phyloP scores from a whole-genome alignment of 2,888 invertebrate species.

The Rhaphigaster nebulosa region DNA sequence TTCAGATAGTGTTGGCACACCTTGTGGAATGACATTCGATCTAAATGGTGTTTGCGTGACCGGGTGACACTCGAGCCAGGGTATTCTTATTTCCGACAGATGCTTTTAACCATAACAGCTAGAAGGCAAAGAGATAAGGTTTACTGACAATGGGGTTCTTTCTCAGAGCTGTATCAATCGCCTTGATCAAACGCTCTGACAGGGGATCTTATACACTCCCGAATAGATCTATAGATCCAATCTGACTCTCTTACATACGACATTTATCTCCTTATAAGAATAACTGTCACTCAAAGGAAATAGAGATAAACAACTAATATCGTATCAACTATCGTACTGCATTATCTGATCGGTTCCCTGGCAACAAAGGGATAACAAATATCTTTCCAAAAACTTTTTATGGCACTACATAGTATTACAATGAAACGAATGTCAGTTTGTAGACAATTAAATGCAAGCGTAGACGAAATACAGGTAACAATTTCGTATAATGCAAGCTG shows the following conservation, averaged over 20 bases:
- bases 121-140: neutral
- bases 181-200: neutral
- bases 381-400: neutral
- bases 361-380: neutral
- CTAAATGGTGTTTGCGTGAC: slow-evolving; percentile 19
- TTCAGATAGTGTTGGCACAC: neutral
- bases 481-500: too few relatives aligned
- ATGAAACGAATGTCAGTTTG: too few relatives aligned
- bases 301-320: neutral
- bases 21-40: slow-evolving; percentile 1
- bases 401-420: too few relatives aligned
- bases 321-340: neutral
- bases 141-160: neutral
- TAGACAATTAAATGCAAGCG: too few relatives aligned
- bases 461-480: too few relatives aligned
- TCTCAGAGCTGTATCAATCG: neutral
- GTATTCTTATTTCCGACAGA: slow-evolving; percentile 32
- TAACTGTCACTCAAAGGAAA: neutral
- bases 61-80: neutral
- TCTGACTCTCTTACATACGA: neutral
- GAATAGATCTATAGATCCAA: neutral
- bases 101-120: slow-evolving; percentile 16
- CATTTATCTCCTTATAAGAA: neutral
- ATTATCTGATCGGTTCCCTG: neutral
- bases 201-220: neutral